Percentiles rank a stretch among this genome's conserved stretches.
Conservation (phyloP, 2,113 vertebrate genomes). For the Pristiophorus japonicus region DNA sequence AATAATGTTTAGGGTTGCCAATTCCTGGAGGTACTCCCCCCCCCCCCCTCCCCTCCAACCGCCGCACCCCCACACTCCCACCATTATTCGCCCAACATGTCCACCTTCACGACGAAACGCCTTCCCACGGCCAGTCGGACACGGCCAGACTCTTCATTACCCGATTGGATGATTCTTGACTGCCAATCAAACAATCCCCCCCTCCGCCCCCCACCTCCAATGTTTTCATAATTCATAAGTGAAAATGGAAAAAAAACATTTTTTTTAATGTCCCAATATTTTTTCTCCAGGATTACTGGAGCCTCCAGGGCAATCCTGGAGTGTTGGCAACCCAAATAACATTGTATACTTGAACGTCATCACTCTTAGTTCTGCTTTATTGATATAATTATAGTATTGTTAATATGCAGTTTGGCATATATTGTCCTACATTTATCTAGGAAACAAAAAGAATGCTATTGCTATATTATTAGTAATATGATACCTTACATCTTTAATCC, state of each 20-base stretch:
- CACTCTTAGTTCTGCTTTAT: background rate
- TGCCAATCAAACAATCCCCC: background rate
- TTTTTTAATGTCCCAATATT: background rate
- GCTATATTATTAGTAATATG: background rate
- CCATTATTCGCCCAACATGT: background rate
- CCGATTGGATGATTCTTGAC: background rate
- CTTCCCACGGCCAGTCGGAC: background rate
- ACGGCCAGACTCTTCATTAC: background rate
- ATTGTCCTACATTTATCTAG: background rate
- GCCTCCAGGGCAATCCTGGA: background rate
- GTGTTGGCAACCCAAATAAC: no score
- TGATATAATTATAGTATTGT: background rate
- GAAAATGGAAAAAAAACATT: background rate
- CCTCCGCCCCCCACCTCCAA: background rate
- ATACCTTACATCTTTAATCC: background rate
- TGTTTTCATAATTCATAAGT: background rate
- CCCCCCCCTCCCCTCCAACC: background rate
- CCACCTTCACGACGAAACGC: background rate
- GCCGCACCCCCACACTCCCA: background rate
- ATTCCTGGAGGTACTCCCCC: background rate
- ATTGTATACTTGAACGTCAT: background rate
- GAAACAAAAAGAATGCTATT: background rate
- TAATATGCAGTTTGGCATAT: background rate
- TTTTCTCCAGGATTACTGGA: background rate
- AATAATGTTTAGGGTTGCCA: background rate